These are phyloP conservation scores for fruit fly (Drosophila melanogaster) DNA, from an alignment of 1,140 invertebrate genomes.

Conservation along the genomic window Release_6_plus_ISO1_MT NC_004354.4:19232501-19233000, in stretches of 20 bases:
- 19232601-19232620: slow-evolving; percentile 67
- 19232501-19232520: slow-evolving; percentile 78
- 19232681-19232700: slow-evolving; percentile 51
- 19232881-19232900: slow-evolving; percentile 42
- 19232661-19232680: slow-evolving; percentile 89
- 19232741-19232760: slow-evolving; percentile 43
- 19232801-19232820: slow-evolving; percentile 39
- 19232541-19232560: slow-evolving; percentile 47
- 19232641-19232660: slow-evolving; percentile 91
- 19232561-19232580: slow-evolving; percentile 53
- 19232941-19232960: slow-evolving; percentile 76
- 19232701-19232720: background rate
- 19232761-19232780: slow-evolving; percentile 31
- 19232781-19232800: slow-evolving; percentile 44
- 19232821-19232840: slow-evolving; percentile 39
- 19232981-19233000: slow-evolving; percentile 83
- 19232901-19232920: slow-evolving; percentile 55
- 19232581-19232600: slow-evolving; percentile 65
- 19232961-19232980: slow-evolving; percentile 40
- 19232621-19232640: slow-evolving; percentile 85
- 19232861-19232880: slow-evolving; percentile 55
- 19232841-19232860: slow-evolving; percentile 37
- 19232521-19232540: slow-evolving; percentile 80
- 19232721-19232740: slow-evolving; percentile 27
- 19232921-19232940: slow-evolving; percentile 63